Evolutionary conservation across 2,888 invertebrate genomes (phyloP).

Genomic region (Ethmia dodecea): DNA sequence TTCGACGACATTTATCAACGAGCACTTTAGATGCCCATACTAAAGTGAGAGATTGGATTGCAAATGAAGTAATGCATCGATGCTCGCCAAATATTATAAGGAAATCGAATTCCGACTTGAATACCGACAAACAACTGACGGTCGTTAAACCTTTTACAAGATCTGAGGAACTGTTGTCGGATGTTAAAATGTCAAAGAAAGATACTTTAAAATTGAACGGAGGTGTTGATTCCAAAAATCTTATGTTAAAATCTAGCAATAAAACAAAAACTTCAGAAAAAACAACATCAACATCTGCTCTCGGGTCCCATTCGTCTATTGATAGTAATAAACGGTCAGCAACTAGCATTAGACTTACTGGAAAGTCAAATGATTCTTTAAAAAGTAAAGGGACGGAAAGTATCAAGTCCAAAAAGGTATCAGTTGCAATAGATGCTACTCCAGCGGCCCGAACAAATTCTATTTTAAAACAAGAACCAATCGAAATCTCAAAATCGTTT

Average conservation of each 20-base stretch:
- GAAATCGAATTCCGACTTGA: constrained; percentile 63
- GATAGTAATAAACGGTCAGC: constrained; percentile 50
- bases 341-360: constrained; percentile 35
- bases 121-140: constrained; percentile 42
- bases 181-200: constrained; percentile 41
- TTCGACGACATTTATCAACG: constrained; percentile 84
- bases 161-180: constrained; percentile 65
- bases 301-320: constrained; percentile 64
- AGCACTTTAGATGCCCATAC: constrained; percentile 92
- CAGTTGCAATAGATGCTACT: constrained; percentile 88
- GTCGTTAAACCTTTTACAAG: constrained; percentile 54
- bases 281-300: constrained; percentile 64
- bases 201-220: constrained; percentile 34
- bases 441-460: constrained; percentile 85
- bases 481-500: constrained; percentile 83
- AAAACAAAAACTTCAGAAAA: constrained; percentile 63
- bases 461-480: constrained; percentile 85
- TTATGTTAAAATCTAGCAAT: constrained; percentile 35
- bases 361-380: constrained; percentile 65
- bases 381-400: constrained; percentile 61
- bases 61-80: constrained; percentile 85
- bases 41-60: constrained; percentile 92
- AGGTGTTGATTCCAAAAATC: constrained; percentile 28
- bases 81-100: constrained; percentile 82
- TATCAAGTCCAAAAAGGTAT: constrained; percentile 81